These are phyloP conservation scores for Meghimatium bilineatum DNA, from an alignment of 2,888 invertebrate genomes.

Conservation along the genomic window DNA sequence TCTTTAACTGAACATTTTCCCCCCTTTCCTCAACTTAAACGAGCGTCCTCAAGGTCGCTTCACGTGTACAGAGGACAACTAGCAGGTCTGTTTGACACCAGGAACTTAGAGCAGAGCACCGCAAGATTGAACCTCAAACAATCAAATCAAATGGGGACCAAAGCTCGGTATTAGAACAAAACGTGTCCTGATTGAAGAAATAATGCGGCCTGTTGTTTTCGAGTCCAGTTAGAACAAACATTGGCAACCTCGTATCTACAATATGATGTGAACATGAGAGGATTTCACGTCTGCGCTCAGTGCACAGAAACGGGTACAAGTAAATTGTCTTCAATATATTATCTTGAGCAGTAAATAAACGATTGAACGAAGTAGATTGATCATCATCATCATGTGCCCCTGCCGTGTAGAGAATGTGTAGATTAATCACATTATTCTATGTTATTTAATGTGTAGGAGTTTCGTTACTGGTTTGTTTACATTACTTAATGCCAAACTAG, in stretches of 20 bases:
- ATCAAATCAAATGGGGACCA: neutral
- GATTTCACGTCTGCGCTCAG: neutral
- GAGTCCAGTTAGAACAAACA: neutral
- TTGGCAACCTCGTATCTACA: neutral
- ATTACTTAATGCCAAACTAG: too few relatives aligned
- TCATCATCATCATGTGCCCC: too few relatives aligned
- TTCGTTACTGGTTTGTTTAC: too few relatives aligned
- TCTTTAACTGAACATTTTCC: neutral
- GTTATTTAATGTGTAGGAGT: too few relatives aligned
- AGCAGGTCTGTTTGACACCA: neutral
- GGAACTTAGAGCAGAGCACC: neutral
- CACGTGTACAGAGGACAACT: neutral
- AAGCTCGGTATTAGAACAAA: neutral
- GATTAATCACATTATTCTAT: too few relatives aligned
- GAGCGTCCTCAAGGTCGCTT: neutral
- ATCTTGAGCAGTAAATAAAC: too few relatives aligned
- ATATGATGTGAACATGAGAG: neutral
- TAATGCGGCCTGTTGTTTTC: neutral
- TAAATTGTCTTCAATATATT: too few relatives aligned
- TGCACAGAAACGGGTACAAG: neutral
- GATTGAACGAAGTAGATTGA: too few relatives aligned
- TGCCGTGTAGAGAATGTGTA: too few relatives aligned
- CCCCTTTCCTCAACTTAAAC: too few relatives aligned
- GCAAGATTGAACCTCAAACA: neutral
- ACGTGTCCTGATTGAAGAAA: neutral